Conservation (phyloP, 2,888 invertebrate species). For the Eledone cirrhosa region DNA sequence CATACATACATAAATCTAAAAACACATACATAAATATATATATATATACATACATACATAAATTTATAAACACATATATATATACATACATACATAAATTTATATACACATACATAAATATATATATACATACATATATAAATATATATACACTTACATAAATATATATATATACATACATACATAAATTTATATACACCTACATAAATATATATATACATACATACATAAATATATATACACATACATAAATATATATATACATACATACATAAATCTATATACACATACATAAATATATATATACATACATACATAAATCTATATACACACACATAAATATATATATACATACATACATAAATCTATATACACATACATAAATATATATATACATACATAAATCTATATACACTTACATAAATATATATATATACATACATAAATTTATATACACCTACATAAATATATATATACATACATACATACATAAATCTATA, state of each 20-base stretch:
- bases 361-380: background rate
- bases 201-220: too few species aligned
- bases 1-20: too few species aligned
- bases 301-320: background rate
- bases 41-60: too few species aligned
- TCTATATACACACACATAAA: background rate
- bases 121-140: too few species aligned
- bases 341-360: slow-evolving; percentile 3
- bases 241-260: too few species aligned
- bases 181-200: too few species aligned
- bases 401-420: background rate
- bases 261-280: background rate
- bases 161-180: too few species aligned
- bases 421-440: background rate
- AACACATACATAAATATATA: background rate
- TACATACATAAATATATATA: too few species aligned
- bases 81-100: too few species aligned
- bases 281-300: background rate
- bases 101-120: too few species aligned
- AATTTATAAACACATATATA: too few species aligned
- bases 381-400: background rate
- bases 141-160: too few species aligned
- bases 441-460: background rate
- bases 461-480: background rate
- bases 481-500: background rate